Evolutionary conservation across 1,140 invertebrate genomes (phyloP), one percentile per base, ranked within the genome.

Genomic region (Dolichoris vasculosae): DNA sequence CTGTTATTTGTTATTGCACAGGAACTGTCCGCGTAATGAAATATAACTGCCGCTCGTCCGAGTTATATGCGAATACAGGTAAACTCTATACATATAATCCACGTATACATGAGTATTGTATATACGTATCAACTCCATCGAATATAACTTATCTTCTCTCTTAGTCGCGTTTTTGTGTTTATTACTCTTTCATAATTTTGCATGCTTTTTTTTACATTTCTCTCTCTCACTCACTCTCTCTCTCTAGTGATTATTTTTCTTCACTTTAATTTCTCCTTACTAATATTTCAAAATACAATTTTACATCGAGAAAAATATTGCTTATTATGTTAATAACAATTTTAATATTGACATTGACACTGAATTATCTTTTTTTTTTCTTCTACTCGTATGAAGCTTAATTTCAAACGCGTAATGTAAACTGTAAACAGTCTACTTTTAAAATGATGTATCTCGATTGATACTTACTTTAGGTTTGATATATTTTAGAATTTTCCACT

Each of bases 21-120:
- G 67, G 81, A 87, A 85, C 80, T 32, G 81, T 35, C 63, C 83
- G 81, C 63, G 71, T 86, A 84, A 88, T 88, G 87, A 88, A 88
- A 88, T 88, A 85, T 88, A 82, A 46, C 79, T n/a, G 51, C 55
- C 43, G 55, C 64, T 81, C 35, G 43, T 32, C 48, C 69, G 48
- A 20, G 30, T 35, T 13, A 30, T 40, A 20, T 79, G 17, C 8
- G 48, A 40, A 79, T 15, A 40, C 1, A 73, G 43, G 6, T 73
- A 43, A 1, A 43, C 38, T 73, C 2, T 23, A 13, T 13, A 3
- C 32, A 26, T 40, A 15, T 26, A 32, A n/a, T 71, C 0, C 17
- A 71, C 13, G 11, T 32, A 69, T 38, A 67, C 11, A 67, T 35
- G 15, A 1, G 35, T 67, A 67, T 67, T 51, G 55, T 77, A 51